phyloP scores from a whole-genome alignment of 2,797 vertebrate species.

The Scleropages formosus region DNA sequence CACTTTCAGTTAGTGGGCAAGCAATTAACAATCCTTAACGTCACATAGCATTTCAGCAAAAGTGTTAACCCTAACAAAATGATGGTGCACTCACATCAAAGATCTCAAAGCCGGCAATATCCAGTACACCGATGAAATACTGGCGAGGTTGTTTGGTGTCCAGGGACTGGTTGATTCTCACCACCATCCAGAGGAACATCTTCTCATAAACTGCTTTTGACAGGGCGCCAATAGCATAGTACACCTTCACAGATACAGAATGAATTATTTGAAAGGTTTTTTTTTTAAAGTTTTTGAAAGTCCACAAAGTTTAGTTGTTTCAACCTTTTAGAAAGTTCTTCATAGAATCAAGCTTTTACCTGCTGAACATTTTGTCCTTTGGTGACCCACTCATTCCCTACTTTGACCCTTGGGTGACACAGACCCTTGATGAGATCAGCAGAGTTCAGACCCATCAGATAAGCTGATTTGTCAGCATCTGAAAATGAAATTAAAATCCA shows the following conservation, averaged over 20 bases:
- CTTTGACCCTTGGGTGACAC: constrained; percentile 65
- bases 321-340: too few relatives aligned
- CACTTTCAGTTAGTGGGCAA: too few relatives aligned
- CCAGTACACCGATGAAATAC: constrained; percentile 75
- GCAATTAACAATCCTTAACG: too few relatives aligned
- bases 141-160: constrained; percentile 74
- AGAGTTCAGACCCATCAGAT: constrained; percentile 65
- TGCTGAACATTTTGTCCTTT: constrained; percentile 67
- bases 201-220: constrained; percentile 66
- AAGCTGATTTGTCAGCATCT: constrained; percentile 65
- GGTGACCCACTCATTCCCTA: constrained; percentile 69
- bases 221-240: constrained; percentile 61
- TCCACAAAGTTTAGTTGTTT: too few relatives aligned
- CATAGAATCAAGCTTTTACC: too few relatives aligned
- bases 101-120: constrained; percentile 77
- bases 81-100: constrained; percentile 67
- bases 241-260: too few relatives aligned
- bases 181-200: constrained; percentile 78
- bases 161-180: constrained; percentile 71
- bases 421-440: constrained; percentile 64
- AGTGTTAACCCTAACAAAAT: too few relatives aligned
- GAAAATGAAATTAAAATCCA: background rate
- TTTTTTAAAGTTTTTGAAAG: background rate
- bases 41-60: too few relatives aligned
- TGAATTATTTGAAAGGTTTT: constrained; percentile 35